Conservation (phyloP, 2,888 invertebrate species). For the Lasioglossum vierecki region DNA sequence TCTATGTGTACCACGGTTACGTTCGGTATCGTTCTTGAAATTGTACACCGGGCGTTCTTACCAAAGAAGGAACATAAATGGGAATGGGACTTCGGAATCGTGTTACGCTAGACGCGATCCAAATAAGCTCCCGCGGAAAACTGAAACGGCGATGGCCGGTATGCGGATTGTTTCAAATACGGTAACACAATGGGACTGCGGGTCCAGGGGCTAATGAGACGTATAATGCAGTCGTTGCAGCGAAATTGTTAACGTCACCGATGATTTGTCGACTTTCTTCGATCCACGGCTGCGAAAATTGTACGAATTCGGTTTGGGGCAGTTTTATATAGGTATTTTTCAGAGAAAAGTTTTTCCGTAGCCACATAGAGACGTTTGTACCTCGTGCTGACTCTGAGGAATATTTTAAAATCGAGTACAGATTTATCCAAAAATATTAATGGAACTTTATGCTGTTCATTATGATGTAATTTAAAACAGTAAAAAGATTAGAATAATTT, state of each 20-base stretch:
- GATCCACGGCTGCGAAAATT: not conserved
- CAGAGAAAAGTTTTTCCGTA: not conserved
- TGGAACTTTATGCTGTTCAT: too few species aligned
- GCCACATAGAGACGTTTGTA: not conserved
- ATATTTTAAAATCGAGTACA: too few species aligned
- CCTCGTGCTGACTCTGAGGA: too few species aligned
- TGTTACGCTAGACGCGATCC: conserved; percentile 30
- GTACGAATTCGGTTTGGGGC: not conserved
- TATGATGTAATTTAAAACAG: too few species aligned
- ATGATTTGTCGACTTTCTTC: not conserved
- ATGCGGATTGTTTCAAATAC: conserved; percentile 28
- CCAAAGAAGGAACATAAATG: conserved; percentile 42
- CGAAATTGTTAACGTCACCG: not conserved
- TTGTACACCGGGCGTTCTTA: conserved; percentile 44
- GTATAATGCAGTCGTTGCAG: conserved; percentile 2
- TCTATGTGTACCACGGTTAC: conserved; percentile 33
- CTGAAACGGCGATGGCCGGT: not conserved
- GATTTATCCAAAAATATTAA: too few species aligned
- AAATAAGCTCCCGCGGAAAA: conserved; percentile 43
- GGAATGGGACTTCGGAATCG: conserved; percentile 53
- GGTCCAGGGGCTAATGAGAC: not conserved
- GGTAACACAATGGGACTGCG: not conserved
- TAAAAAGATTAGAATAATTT: too few species aligned
- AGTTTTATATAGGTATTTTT: not conserved
- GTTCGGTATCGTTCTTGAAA: conserved; percentile 51